Conservation (phyloP, 2,888 invertebrate species). For the Tenthredo amoena region DNA sequence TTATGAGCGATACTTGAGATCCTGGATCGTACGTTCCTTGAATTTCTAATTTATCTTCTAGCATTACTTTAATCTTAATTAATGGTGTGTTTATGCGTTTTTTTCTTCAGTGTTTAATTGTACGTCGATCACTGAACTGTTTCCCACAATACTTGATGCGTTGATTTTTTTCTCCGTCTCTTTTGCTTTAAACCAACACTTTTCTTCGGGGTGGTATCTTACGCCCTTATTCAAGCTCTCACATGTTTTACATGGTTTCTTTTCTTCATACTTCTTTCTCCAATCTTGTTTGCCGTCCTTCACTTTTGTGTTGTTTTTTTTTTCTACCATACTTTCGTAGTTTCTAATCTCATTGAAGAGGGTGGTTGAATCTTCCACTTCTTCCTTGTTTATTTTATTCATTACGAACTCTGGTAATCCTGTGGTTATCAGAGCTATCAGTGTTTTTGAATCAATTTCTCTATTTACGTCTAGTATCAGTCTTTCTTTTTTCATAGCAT, state of each 20-base stretch:
- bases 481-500: conserved; percentile 64
- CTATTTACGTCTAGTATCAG: conserved; percentile 62
- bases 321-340: conserved; percentile 54
- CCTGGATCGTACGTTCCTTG: conserved; percentile 60
- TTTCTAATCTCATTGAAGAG: conserved; percentile 55
- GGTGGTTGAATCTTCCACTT: conserved; percentile 50
- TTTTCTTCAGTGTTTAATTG: conserved; percentile 55
- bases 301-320: conserved; percentile 51
- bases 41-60: conserved; percentile 57
- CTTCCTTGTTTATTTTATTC: conserved; percentile 61
- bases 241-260: conserved; percentile 62
- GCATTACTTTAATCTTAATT: conserved; percentile 58
- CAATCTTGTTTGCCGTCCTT: conserved; percentile 58
- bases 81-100: conserved; percentile 62
- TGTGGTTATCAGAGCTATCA: conserved; percentile 58
- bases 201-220: conserved; percentile 58
- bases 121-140: conserved; percentile 56
- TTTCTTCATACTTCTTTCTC: conserved; percentile 59
- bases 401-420: conserved; percentile 64
- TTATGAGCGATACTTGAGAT: conserved; percentile 61
- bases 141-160: conserved; percentile 55
- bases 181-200: conserved; percentile 58
- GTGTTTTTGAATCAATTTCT: conserved; percentile 58
- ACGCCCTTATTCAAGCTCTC: conserved; percentile 63
- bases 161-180: conserved; percentile 48